A percentile compares a stretch with the other conserved stretches of the same genome.
These are phyloP conservation scores for Sebastes diploproa DNA, from an alignment of 2,797 vertebrate genomes.

Conservation along the genomic window DNA sequence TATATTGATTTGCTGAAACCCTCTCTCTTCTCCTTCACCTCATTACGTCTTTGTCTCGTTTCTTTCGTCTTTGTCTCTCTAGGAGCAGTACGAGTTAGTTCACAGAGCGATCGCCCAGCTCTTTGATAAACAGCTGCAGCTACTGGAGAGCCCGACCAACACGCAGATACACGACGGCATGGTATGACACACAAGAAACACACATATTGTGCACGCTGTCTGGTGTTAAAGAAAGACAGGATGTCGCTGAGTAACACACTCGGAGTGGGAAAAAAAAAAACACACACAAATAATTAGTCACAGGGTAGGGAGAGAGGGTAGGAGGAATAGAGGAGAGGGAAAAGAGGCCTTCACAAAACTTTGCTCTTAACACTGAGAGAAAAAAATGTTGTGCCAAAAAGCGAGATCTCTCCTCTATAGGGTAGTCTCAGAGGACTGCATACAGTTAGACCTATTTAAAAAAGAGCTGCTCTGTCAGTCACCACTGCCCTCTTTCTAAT, in stretches of 20 bases:
- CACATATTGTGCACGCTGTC: constrained; percentile 20
- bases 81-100: constrained; percentile 98
- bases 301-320: constrained; percentile 48
- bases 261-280: constrained; percentile 33
- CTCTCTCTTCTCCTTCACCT: neutral
- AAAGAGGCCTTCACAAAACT: constrained; percentile 39
- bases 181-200: constrained; percentile 78
- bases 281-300: constrained; percentile 75
- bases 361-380: constrained; percentile 20
- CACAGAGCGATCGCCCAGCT: constrained; percentile 95
- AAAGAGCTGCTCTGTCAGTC: constrained; percentile 25
- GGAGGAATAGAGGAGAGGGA: constrained; percentile 23
- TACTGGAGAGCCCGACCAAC: constrained; percentile 87
- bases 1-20: constrained; percentile 22
- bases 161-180: constrained; percentile 89
- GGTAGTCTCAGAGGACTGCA: constrained; percentile 8
- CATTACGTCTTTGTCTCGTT: neutral
- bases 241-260: constrained; percentile 67
- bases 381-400: constrained; percentile 27
- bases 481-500: constrained; percentile 21
- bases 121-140: constrained; percentile 92
- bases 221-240: constrained; percentile 65
- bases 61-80: constrained; percentile 20
- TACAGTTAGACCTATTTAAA: constrained; percentile 27
- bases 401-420: neutral